A percentile compares a stretch with the other conserved stretches of the same genome.
Conservation (phyloP, 1,140 invertebrate genomes). For the Linepithema humile region DNA sequence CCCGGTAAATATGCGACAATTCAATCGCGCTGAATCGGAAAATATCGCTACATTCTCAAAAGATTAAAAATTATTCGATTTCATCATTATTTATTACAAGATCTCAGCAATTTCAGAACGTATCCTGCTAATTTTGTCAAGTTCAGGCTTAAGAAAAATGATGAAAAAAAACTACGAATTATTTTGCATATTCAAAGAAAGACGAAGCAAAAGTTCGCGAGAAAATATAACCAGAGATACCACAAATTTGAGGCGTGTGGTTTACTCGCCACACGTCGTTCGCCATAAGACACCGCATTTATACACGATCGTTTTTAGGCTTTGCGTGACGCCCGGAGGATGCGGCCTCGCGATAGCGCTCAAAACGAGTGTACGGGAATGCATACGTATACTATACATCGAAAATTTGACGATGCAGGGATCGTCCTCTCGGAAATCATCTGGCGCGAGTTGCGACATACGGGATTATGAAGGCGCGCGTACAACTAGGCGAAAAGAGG, state of each 20-base stretch:
- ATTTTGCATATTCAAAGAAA: background rate
- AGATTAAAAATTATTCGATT: background rate
- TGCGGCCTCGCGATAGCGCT: background rate
- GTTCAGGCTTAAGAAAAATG: no score
- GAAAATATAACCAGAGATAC: background rate
- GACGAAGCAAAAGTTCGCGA: background rate
- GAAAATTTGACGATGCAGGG: slow-evolving; percentile 30
- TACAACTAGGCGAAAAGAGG: background rate
- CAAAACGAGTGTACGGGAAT: background rate
- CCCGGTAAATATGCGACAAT: no score
- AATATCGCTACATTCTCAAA: background rate
- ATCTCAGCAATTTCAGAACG: background rate
- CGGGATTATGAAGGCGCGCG: slow-evolving; percentile 27
- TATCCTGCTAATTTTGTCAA: no score
- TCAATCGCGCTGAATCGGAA: background rate
- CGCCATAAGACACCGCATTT: slow-evolving; percentile 27
- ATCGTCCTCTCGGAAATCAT: slow-evolving; percentile 48
- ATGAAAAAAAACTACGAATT: background rate
- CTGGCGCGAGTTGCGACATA: slow-evolving; percentile 51
- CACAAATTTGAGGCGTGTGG: slow-evolving; percentile 8
- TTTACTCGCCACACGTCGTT: background rate
- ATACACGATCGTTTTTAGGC: slow-evolving; percentile 14
- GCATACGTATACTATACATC: background rate
- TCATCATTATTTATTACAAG: background rate
- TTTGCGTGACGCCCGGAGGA: slow-evolving; percentile 25